phyloP scores from a whole-genome alignment of 53 echinoderm and acorn worm species.

The Luidia sarsii region DNA sequence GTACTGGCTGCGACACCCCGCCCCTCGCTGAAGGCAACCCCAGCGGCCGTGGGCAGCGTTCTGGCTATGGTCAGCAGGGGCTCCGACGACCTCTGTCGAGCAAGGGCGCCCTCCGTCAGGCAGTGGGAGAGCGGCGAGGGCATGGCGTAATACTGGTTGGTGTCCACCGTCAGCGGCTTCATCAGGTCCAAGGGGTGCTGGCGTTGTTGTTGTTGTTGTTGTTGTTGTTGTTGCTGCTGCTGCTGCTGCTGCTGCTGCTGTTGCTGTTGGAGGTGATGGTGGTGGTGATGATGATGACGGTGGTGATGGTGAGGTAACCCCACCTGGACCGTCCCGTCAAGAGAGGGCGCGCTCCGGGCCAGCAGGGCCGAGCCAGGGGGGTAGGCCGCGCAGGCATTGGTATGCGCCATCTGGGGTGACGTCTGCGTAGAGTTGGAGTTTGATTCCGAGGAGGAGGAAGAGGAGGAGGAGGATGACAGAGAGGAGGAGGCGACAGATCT shows the following conservation, averaged over 20 bases:
- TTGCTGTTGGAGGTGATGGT: constrained; percentile 22
- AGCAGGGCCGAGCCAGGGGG: constrained; percentile 37
- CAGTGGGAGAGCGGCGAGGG: constrained; percentile 83
- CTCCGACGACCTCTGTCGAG: constrained; percentile 74
- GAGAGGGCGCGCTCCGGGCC: constrained; percentile 28
- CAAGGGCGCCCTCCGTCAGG: constrained; percentile 56
- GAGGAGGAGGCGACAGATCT: not conserved
- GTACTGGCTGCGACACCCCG: constrained; percentile 43
- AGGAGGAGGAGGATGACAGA: not conserved
- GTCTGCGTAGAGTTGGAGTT: constrained; percentile 24
- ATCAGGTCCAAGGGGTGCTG: constrained; percentile 52
- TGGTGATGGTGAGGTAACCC: constrained; percentile 13
- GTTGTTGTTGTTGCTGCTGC: not conserved
- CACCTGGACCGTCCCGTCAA: constrained; percentile 4
- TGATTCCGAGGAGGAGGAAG: not conserved
- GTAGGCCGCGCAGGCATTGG: constrained; percentile 47
- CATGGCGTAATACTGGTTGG: constrained; percentile 94
- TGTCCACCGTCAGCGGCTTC: constrained; percentile 93
- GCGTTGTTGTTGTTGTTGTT: too few relatives aligned
- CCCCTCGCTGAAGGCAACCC: constrained; percentile 45
- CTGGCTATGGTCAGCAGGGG: constrained; percentile 83
- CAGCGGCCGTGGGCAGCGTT: constrained; percentile 73
- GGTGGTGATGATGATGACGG: too few relatives aligned
- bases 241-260: not conserved
- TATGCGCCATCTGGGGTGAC: constrained; percentile 43